Percentiles rank a stretch among this genome's conserved stretches.
phyloP scores from a whole-genome alignment of 2,888 invertebrate species.

The Mesorhabditis belari region DNA sequence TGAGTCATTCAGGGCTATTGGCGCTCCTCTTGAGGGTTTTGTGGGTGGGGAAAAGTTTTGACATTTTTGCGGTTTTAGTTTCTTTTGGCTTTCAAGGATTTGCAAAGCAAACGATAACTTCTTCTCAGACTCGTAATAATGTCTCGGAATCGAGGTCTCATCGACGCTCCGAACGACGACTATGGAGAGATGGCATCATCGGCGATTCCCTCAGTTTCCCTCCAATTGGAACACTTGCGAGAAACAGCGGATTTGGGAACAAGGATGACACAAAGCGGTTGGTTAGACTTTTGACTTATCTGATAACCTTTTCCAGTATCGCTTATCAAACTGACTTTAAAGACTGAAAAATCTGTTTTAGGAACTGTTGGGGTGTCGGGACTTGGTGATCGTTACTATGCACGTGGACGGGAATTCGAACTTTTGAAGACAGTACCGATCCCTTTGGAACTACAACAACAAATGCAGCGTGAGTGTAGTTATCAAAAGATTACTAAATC shows the following conservation, averaged over 20 bases:
- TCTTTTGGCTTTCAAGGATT: too few species aligned
- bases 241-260: constrained; percentile 22
- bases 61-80: too few species aligned
- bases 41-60: too few species aligned
- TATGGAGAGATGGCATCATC: background rate
- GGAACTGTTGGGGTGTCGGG: constrained; percentile 32
- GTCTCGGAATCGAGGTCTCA: too few species aligned
- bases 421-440: constrained; percentile 24
- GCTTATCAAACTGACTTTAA: background rate
- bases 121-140: too few species aligned
- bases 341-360: background rate
- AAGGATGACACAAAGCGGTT: constrained; percentile 20
- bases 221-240: constrained; percentile 19
- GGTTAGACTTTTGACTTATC: background rate
- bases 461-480: constrained; percentile 36
- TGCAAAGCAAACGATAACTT: too few species aligned
- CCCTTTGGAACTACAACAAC: constrained; percentile 40
- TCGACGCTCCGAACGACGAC: too few species aligned
- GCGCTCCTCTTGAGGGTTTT: too few species aligned
- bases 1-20: too few species aligned
- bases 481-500: background rate
- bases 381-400: constrained; percentile 27
- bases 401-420: constrained; percentile 28
- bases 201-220: constrained; percentile 7
- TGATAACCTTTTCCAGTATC: background rate